Percentiles rank a stretch among this genome's conserved stretches.
These are phyloP conservation scores for Oligia fasciuncula DNA, from an alignment of 2,888 invertebrate species.

Conservation along the genomic window DNA sequence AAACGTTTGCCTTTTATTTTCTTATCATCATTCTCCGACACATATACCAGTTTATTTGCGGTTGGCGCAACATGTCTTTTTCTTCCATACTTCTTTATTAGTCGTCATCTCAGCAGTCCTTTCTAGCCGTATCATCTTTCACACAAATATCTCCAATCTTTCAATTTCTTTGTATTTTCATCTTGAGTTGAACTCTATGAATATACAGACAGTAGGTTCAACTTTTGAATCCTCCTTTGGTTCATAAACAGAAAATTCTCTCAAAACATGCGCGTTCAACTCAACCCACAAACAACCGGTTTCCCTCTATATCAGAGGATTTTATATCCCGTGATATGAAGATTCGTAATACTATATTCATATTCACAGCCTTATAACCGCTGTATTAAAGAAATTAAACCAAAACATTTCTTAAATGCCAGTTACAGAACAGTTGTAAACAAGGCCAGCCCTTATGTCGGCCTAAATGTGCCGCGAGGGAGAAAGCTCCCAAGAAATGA, in stretches of 20 bases:
- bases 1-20: too few relatives aligned
- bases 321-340: background rate
- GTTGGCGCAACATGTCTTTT: too few relatives aligned
- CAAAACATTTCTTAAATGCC: background rate
- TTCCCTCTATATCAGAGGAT: background rate
- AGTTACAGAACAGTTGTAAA: conserved; percentile 12
- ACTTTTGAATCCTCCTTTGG: too few relatives aligned
- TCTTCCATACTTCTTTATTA: too few relatives aligned
- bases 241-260: background rate
- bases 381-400: background rate
- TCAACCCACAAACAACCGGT: background rate
- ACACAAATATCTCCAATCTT: too few relatives aligned
- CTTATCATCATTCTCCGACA: too few relatives aligned
- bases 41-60: too few relatives aligned
- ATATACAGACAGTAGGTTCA: too few relatives aligned
- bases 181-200: too few relatives aligned
- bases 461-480: conserved; percentile 23
- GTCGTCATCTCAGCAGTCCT: too few relatives aligned
- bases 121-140: too few relatives aligned
- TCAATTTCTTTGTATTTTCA: too few relatives aligned
- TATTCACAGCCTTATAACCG: background rate
- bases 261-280: background rate
- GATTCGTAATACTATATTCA: background rate
- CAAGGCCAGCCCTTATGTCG: conserved; percentile 21
- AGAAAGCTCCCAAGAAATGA: conserved; percentile 14